Evolutionary conservation across 2,797 vertebrate genomes (phyloP), one percentile per base, ranked within the genome.

Genomic region (Lepidocolaptes lacrymiger): DNA sequence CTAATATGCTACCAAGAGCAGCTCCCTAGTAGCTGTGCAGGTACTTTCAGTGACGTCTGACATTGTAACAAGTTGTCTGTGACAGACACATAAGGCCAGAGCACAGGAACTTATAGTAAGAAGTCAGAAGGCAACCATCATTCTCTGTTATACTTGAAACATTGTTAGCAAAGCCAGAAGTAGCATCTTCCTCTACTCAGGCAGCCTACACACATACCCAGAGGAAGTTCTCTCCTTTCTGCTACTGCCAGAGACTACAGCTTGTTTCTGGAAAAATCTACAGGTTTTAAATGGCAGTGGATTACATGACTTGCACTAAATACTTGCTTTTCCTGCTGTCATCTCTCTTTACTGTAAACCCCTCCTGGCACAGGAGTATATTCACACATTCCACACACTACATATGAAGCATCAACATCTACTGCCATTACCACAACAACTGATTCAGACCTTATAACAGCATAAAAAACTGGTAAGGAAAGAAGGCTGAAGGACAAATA

Each of bases 261-360:
- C 9, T 56, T n/a, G 28, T 37, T 67, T 77, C 69, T 64, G 23
- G 46, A 27, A 79, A 43, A 78, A 63, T 18, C 36, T 24, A 37
- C 7, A 67, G 21, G 14, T 34, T 85, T 46, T 44, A 49, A 69
- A 36, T 6, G 3, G 36, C 43, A 62, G 14, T 6, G 5, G 3
- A 18, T 52, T 28, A 27, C 0, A 0, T 7, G 20, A 63, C 19
- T 48, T 22, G 4, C 26, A 79, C 39, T 19, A 66, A 54, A 55
- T 20, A 36, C 13, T 66, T 68, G 9, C 1, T 48, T 91, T 62
- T 41, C 27, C 48, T 69, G 18, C 28, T 48, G 13, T 4, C 22
- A 23, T 6, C 51, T 80, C 41, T 77, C 36, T 18, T 41, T 19
- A 18, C 34, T 8, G 6, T 15, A 49, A 74, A 4, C 18, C 51